Evolutionary conservation across 2,888 invertebrate species (phyloP).

Genomic region (Drosophila pseudotakahashii): DNA sequence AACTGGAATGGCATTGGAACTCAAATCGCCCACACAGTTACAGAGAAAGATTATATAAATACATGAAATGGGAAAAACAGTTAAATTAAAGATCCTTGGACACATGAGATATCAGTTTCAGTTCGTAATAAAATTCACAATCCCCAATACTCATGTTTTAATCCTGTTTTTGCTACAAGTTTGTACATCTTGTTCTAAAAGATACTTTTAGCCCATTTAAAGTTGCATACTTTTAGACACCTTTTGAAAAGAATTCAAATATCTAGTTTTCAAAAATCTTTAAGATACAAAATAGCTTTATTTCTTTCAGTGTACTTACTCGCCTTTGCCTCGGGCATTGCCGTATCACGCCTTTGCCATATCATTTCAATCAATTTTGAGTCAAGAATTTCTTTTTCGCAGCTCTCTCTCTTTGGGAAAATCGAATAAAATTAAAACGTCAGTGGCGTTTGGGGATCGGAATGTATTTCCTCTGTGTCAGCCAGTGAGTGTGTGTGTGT

Average conservation of each 20-base stretch:
- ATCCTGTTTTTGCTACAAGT: too few species aligned
- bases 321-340: constrained; percentile 39
- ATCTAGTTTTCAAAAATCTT: too few species aligned
- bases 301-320: constrained; percentile 11
- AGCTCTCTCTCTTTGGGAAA: constrained; percentile 18
- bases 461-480: constrained; percentile 57
- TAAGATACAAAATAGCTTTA: too few species aligned
- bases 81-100: neutral
- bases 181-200: too few species aligned
- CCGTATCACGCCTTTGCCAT: constrained; percentile 73
- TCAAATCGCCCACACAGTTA: constrained; percentile 12
- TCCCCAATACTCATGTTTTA: too few species aligned
- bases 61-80: neutral
- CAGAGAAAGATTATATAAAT: neutral
- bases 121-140: too few species aligned
- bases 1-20: constrained; percentile 18
- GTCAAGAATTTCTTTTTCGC: constrained; percentile 59
- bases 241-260: too few species aligned
- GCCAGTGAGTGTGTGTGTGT: too few species aligned
- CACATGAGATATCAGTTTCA: too few species aligned
- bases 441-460: constrained; percentile 51
- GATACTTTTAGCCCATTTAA: too few species aligned
- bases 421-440: constrained; percentile 80
- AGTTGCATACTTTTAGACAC: too few species aligned
- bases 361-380: constrained; percentile 80